These are phyloP conservation scores for Nerophis ophidion DNA, from an alignment of 2,113 vertebrate genomes.

Conservation along the genomic window DNA sequence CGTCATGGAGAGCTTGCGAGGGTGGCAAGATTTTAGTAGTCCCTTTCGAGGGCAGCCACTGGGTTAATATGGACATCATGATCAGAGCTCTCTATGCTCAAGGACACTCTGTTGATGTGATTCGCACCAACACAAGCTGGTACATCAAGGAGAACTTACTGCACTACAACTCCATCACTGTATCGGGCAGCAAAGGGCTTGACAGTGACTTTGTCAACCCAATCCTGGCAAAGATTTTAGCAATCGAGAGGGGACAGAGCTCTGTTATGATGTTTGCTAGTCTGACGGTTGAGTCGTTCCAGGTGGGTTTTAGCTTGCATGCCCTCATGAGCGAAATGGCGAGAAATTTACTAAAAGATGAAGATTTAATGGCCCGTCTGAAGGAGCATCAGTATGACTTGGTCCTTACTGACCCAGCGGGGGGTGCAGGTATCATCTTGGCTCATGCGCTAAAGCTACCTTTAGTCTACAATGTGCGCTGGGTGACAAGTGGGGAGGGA, in stretches of 20 bases:
- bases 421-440: slow-evolving; percentile 53
- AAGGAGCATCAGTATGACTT: slow-evolving; percentile 55
- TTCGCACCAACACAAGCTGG: slow-evolving; percentile 58
- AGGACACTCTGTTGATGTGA: slow-evolving; percentile 56
- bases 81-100: slow-evolving; percentile 55
- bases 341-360: slow-evolving; percentile 50
- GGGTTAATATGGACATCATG: slow-evolving; percentile 68
- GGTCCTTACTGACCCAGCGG: slow-evolving; percentile 62
- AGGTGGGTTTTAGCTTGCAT: slow-evolving; percentile 40
- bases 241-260: slow-evolving; percentile 39
- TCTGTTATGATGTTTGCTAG: slow-evolving; percentile 29
- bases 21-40: slow-evolving; percentile 58
- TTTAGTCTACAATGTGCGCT: slow-evolving; percentile 61
- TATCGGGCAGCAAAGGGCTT: slow-evolving; percentile 42
- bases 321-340: slow-evolving; percentile 48
- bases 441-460: slow-evolving; percentile 60
- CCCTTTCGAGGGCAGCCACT: slow-evolving; percentile 70
- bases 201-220: slow-evolving; percentile 51
- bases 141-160: slow-evolving; percentile 53
- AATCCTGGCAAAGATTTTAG: slow-evolving; percentile 41
- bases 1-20: slow-evolving; percentile 14
- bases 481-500: slow-evolving; percentile 54
- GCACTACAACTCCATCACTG: slow-evolving; percentile 53
- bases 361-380: slow-evolving; percentile 43
- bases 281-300: slow-evolving; percentile 52